Conservation (phyloP, 2,113 vertebrate species). For the Triplophysa dalaica region DNA sequence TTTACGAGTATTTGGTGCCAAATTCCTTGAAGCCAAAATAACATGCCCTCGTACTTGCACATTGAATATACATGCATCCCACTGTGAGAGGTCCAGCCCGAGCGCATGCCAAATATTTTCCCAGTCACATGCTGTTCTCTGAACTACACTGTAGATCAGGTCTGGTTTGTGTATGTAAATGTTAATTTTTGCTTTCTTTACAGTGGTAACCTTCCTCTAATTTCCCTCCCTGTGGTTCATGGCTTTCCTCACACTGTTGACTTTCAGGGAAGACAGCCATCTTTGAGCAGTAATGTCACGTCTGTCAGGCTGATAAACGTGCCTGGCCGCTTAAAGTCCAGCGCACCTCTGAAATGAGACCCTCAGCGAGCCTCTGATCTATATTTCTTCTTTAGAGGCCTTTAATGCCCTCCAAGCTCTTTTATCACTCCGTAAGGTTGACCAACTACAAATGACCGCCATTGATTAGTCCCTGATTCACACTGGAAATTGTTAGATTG, state of each 20-base stretch:
- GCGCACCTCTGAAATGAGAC: constrained; percentile 26
- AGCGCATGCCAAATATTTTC: constrained; percentile 62
- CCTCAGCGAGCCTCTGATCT: constrained; percentile 40
- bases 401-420: constrained; percentile 40
- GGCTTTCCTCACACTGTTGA: constrained; percentile 45
- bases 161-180: constrained; percentile 57
- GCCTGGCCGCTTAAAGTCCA: constrained; percentile 14
- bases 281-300: constrained; percentile 20
- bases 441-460: constrained; percentile 56
- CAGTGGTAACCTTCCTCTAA: constrained; percentile 47
- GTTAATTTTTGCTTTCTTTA: constrained; percentile 59
- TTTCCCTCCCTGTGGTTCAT: constrained; percentile 46
- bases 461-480: constrained; percentile 57
- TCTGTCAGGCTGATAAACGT: constrained; percentile 51
- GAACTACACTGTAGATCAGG: constrained; percentile 49
- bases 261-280: constrained; percentile 35
- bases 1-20: constrained; percentile 31
- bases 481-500: constrained; percentile 54
- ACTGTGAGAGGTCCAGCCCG: constrained; percentile 46
- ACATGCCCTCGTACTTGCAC: constrained; percentile 27
- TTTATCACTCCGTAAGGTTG: constrained; percentile 48
- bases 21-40: constrained; percentile 50
- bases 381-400: constrained; percentile 44
- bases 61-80: constrained; percentile 37
- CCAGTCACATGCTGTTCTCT: constrained; percentile 47